Base-by-base conservation (phyloP, 2,888 invertebrate species). In the Synergus laeviventris region DNA sequence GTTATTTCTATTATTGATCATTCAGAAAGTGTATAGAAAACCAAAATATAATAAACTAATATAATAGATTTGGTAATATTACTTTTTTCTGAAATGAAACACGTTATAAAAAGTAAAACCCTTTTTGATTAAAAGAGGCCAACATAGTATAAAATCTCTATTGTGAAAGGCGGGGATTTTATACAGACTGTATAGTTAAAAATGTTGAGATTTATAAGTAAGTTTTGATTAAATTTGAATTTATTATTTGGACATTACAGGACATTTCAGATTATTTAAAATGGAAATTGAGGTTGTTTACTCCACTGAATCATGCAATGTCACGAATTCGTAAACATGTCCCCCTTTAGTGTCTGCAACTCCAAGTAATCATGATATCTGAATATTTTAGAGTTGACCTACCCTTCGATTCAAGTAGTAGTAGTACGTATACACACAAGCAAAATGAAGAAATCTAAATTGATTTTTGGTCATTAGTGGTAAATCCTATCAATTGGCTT, bases 311-410 rank as follows among this genome's bases (percentile, higher is more conserved):
- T 56, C 12, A 11, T 56, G 12, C 21, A 21, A 56, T 56, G 12
- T 12, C 21, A 56, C 21, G 21, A 56, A 56, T 56, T 24, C 56
- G 56, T 56, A 56, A 56, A 56, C 56, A 56, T 56, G 21, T 21
- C 18, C 5, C 21, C 21, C 18, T 56, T 56, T 4, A 56, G 56
- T 56, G 21, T 12, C 56, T 21, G 1, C 21, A 56, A 21, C 12
- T 56, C 56, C 56, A 21, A 56, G 21, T 56, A 56, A 56, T 56
- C 56, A 56, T 21, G 56, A 12, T 56, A 56, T 21, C 12, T 56
- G 21, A 56, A 56, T 56, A 56, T 56, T 56, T 21, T 12, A 56
- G 21, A 18, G 12, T 5, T 56, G 56, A 56, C 56, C 56, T 56
- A 21, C 4, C 18, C 12, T 21, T 56, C 56, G 56, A 56, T 56